Percentiles rank a stretch among this genome's conserved stretches.
These are phyloP conservation scores for Lasiurus borealis DNA, from an alignment of 2,113 vertebrate species.

Conservation along the genomic window DNA sequence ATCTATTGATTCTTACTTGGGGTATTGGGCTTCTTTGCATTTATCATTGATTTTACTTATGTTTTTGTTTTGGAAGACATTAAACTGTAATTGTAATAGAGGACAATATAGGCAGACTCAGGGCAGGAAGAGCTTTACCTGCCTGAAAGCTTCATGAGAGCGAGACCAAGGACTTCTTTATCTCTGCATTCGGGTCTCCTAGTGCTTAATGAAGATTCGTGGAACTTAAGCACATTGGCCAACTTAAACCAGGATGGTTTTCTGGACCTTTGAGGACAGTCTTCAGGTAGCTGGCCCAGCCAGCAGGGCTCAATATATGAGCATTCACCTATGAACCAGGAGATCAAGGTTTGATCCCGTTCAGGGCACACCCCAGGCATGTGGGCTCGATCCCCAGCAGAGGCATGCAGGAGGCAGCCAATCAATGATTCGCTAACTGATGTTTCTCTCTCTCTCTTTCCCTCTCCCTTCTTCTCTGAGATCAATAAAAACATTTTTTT, in stretches of 20 bases:
- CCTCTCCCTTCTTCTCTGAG: no score
- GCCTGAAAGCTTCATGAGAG: neutral
- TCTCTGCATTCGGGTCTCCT: neutral
- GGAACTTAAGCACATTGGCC: neutral
- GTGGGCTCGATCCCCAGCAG: no score
- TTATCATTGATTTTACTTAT: neutral
- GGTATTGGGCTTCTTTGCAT: neutral
- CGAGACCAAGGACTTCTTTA: neutral
- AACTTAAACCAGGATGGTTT: neutral
- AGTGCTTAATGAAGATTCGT: conserved; percentile 5
- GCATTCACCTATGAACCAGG: no score
- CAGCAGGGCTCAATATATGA: no score
- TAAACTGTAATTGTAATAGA: neutral
- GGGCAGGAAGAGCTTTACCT: neutral
- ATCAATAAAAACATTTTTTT: no score
- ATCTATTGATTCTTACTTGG: neutral
- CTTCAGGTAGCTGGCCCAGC: neutral
- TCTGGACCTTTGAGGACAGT: neutral
- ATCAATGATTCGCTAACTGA: no score
- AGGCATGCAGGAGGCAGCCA: no score
- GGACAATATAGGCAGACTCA: neutral
- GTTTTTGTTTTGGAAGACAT: neutral
- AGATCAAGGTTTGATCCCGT: no score
- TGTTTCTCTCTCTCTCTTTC: no score
- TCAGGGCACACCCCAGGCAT: no score